Evolutionary conservation across 2,888 invertebrate species (phyloP).

Genomic region (Osedax frankpressi): DNA sequence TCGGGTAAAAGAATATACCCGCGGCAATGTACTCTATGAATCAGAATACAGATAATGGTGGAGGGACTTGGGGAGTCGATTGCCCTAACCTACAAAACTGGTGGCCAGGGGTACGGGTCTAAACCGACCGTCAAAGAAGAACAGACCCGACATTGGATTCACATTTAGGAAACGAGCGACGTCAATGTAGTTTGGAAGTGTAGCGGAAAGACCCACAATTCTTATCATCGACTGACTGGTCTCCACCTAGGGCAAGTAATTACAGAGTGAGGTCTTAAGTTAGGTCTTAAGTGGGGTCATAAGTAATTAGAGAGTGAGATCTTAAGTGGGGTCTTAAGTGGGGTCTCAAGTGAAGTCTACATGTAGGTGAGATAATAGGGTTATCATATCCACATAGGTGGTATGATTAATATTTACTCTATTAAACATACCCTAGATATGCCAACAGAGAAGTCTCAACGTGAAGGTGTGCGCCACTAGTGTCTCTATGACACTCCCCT

Average conservation of each 20-base stretch:
- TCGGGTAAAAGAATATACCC: too few species aligned
- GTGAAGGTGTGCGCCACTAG: constrained; percentile 92
- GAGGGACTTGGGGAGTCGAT: too few species aligned
- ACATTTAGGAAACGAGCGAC: constrained; percentile 86
- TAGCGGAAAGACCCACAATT: constrained; percentile 90
- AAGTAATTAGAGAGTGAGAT: too few species aligned
- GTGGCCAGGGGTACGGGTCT: constrained; percentile 85
- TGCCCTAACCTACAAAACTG: constrained; percentile 75
- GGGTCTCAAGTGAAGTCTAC: too few species aligned
- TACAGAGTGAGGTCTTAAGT: not conserved
- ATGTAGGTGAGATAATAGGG: too few species aligned
- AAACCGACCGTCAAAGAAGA: constrained; percentile 61
- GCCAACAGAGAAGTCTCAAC: constrained; percentile 71
- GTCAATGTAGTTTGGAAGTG: constrained; percentile 90
- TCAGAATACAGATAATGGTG: too few species aligned
- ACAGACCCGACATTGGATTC: constrained; percentile 73
- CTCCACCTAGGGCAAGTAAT: constrained; percentile 43
- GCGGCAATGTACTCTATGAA: too few species aligned
- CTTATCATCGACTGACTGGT: constrained; percentile 66
- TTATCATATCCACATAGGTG: too few species aligned
- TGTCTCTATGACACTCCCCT: constrained; percentile 93
- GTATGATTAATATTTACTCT: too few species aligned
- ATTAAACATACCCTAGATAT: too few species aligned
- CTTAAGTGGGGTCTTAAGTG: too few species aligned
- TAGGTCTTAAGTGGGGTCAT: too few species aligned